Evolutionary conservation across 2,888 invertebrate genomes (phyloP), one percentile per base, ranked within the genome.

Genomic region (Cryptocephalus moraei): DNA sequence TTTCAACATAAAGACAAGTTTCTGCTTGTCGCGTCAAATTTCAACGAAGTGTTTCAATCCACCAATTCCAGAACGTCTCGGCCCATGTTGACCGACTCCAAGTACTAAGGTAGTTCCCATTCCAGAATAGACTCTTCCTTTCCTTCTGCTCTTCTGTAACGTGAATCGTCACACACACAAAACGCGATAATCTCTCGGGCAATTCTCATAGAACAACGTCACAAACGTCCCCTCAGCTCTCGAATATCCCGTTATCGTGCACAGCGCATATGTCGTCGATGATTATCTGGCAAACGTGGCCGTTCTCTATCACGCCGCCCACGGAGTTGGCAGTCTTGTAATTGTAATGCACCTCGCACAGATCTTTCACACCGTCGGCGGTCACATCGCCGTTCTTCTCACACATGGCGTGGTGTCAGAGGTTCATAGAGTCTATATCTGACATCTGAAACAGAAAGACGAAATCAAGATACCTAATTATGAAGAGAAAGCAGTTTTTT

Each of bases 361-460:
- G 51, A 36, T 55, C 55, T 31, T 51, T 49, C 31, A 45, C 49
- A 22, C 49, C 49, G 33, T 48, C 41, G 2, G 41, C 46, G 12
- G 22, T 41, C 34, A 46, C 9, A 41, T 49, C 53, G 12, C 59
- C 60, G 39, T 61, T 60, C 47, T 62, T 58, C 42, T 61, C 59
- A 52, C 62, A 63, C 49, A 62, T 55, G 44, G 55, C 62, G 57
- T 64, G 63, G 52, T 64, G 65, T 64, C 64, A 65, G 52, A 63
- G 63, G 45, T 65, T 61, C 47, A 64, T 49, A 22, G 62, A 59
- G 45, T 63, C 63, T 50, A 58, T 61, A 49, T 63, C 62, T 41
- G 64, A 60, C 49, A 60, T 53, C 59, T 60, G 41, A 13, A 36
- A 47, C 45, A 22, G 22, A 22, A 4, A 22, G 41, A 46, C n/a